Conservation (phyloP, 2,113 vertebrate genomes). For the Lamprologus ornatipinnis region DNA sequence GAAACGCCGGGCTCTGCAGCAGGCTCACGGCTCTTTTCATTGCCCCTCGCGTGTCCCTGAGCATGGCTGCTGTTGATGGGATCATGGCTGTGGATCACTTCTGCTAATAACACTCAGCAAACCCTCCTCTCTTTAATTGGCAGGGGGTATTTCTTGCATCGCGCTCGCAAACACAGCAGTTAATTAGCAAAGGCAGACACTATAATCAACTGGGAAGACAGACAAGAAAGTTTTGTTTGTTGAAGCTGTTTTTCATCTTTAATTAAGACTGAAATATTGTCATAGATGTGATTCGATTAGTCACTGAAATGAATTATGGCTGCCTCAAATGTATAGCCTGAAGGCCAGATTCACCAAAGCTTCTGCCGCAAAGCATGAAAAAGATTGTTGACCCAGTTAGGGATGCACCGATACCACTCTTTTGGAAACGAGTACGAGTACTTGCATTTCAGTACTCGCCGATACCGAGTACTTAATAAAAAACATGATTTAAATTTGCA, state of each 20-base stretch:
- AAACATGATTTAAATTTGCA: fast-evolving
- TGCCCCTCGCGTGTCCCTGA: neutral
- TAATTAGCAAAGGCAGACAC: neutral
- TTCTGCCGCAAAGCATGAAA: neutral
- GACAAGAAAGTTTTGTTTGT: neutral
- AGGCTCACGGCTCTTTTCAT: neutral
- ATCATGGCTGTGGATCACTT: slow-evolving; percentile 24
- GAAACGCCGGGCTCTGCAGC: neutral
- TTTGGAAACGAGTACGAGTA: too few species aligned
- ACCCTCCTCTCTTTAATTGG: slow-evolving; percentile 4
- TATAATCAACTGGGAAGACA: neutral
- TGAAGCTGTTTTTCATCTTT: neutral
- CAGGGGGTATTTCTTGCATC: neutral
- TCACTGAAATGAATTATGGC: neutral
- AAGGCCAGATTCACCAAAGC: neutral
- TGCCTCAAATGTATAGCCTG: neutral
- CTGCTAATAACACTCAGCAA: slow-evolving; percentile 16
- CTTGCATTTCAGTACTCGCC: too few species aligned
- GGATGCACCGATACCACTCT: too few species aligned
- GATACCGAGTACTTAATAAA: too few species aligned
- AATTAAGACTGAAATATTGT: neutral
- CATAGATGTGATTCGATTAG: neutral
- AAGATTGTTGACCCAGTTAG: neutral
- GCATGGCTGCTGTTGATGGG: slow-evolving; percentile 29
- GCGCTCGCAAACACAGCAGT: neutral